These are phyloP conservation scores for Hydropsyche betteni DNA, from an alignment of 2,888 invertebrate genomes.

Conservation along the genomic window DNA sequence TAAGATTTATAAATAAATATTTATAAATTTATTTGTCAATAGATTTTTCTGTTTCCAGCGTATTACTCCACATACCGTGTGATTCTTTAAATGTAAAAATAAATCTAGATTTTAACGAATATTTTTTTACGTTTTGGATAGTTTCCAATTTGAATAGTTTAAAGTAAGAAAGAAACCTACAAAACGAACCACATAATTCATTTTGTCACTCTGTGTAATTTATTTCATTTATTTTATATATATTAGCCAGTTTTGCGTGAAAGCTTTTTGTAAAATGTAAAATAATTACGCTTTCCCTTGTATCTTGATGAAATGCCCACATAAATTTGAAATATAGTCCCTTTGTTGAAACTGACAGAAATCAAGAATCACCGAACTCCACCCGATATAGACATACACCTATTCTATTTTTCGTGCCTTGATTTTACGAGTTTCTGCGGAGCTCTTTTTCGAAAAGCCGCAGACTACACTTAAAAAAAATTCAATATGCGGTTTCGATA, in stretches of 20 bases:
- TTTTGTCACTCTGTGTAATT: conserved; percentile 9
- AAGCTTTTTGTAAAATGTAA: conserved; percentile 1
- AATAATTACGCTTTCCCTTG: background rate
- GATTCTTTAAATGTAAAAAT: background rate
- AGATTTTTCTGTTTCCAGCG: no score
- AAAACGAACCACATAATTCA: conserved; percentile 18
- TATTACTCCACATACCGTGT: no score
- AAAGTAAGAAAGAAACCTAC: conserved; percentile 13
- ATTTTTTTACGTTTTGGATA: conserved; percentile 2
- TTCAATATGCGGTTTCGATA: conserved; percentile 15
- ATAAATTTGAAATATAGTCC: background rate
- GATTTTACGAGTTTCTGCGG: background rate
- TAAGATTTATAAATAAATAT: no score
- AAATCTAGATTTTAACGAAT: background rate
- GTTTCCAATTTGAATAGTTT: conserved; percentile 21
- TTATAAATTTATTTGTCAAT: no score
- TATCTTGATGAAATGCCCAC: no score
- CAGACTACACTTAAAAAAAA: conserved; percentile 3
- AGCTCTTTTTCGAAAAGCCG: conserved; percentile 17
- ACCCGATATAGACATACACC: background rate
- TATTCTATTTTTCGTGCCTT: background rate
- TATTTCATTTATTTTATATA: conserved; percentile 5
- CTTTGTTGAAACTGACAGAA: background rate
- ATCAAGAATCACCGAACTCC: conserved; percentile 2
- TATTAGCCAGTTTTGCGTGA: background rate